Evolutionary conservation across 2,888 invertebrate species (phyloP).

Genomic region (Octonoba sinensis): DNA sequence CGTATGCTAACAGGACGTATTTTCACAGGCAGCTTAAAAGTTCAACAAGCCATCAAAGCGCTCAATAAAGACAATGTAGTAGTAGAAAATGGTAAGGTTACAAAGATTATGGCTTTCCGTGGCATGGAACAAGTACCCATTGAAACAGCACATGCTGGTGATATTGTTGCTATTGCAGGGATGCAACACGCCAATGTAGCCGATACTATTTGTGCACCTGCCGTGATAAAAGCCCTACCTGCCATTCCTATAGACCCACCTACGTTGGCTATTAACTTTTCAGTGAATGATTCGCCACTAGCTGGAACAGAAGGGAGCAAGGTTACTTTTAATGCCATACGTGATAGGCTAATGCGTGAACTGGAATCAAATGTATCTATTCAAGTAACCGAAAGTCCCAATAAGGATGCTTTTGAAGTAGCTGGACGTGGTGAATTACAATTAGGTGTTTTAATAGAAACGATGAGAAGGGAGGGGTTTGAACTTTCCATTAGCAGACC

Average conservation of each 20-base stretch:
- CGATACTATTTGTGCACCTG: neutral
- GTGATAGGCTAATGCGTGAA: neutral
- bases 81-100: neutral
- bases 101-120: neutral
- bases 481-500: neutral
- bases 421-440: slow-evolving; percentile 5
- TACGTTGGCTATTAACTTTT: neutral
- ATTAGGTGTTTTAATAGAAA: slow-evolving; percentile 1
- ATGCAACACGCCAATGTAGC: neutral
- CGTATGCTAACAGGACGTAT: neutral
- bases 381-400: neutral
- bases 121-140: neutral
- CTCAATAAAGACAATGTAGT: too few species aligned
- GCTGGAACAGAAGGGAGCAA: neutral
- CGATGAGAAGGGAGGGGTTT: slow-evolving; percentile 1
- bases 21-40: neutral
- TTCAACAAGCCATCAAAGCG: too few species aligned
- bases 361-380: neutral
- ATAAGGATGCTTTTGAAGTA: neutral
- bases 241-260: neutral
- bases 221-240: neutral
- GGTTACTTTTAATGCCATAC: neutral
- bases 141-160: neutral
- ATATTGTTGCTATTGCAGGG: neutral
- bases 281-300: neutral